phyloP scores from a whole-genome alignment of 1,140 invertebrate genomes.

The Meloidogyne floridensis region DNA sequence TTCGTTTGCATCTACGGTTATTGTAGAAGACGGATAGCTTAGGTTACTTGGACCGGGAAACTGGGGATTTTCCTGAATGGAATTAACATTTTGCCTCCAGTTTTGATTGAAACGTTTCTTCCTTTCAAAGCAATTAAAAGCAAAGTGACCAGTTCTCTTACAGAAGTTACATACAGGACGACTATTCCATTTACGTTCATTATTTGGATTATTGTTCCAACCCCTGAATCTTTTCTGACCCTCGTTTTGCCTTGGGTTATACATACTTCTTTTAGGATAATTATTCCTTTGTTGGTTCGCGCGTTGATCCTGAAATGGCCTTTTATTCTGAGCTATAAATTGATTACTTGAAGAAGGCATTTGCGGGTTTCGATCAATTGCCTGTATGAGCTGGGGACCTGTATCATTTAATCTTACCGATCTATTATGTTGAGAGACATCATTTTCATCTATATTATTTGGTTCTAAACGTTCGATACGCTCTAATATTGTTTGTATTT shows the following conservation, averaged over 20 bases:
- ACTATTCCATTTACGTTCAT: constrained; percentile 12
- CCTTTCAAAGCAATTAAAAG: constrained; percentile 1
- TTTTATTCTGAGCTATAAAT: neutral
- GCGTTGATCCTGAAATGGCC: neutral
- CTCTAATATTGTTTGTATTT: neutral
- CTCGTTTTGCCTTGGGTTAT: neutral
- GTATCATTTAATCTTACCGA: neutral
- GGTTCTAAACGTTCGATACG: neutral
- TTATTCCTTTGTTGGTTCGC: neutral
- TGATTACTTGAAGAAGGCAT: neutral
- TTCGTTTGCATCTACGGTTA: constrained; percentile 12
- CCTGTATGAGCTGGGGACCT: neutral
- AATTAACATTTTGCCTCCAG: neutral
- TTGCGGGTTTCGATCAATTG: neutral
- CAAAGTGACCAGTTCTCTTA: constrained; percentile 15
- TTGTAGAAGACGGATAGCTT: neutral
- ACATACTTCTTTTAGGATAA: neutral
- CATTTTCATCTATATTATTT: neutral
- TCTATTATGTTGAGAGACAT: neutral
- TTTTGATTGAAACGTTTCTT: neutral
- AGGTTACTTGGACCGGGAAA: neutral
- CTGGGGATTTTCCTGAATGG: neutral
- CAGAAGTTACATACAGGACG: neutral
- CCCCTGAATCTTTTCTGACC: neutral
- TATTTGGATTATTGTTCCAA: neutral